Percentiles rank a stretch among this genome's conserved stretches.
Evolutionary conservation across 2,113 vertebrate species (phyloP).

Genomic region (Bufo gargarizans): DNA sequence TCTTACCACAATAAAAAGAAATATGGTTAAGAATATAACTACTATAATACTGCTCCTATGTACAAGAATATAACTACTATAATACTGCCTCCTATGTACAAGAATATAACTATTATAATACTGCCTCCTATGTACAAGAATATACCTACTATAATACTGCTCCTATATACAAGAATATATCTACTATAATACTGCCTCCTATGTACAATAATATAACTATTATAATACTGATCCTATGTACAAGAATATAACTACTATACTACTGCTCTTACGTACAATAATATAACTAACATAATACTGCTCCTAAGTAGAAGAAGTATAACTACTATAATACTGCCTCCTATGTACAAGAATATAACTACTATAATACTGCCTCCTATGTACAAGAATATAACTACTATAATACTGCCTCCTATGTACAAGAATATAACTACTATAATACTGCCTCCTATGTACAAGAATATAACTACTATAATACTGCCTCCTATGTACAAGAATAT

Average conservation of each 20-base stretch:
- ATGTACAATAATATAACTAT: not conserved
- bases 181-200: too few relatives aligned
- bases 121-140: too few relatives aligned
- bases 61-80: too few relatives aligned
- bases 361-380: conserved; percentile 3
- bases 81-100: too few relatives aligned
- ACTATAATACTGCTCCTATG: too few relatives aligned
- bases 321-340: conserved; percentile 1
- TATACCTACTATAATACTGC: too few relatives aligned
- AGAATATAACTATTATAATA: too few relatives aligned
- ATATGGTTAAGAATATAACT: too few relatives aligned
- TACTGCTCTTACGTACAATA: not conserved
- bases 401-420: not conserved
- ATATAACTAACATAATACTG: conserved; percentile 15
- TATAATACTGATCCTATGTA: too few relatives aligned
- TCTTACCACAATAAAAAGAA: too few relatives aligned
- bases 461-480: conserved; percentile 18
- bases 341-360: conserved; percentile 9
- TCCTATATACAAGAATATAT: too few relatives aligned
- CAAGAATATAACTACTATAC: not conserved
- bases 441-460: not conserved
- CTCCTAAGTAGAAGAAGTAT: not conserved
- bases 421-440: conserved; percentile 5
- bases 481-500: not conserved
- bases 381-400: conserved; percentile 10